Conservation (phyloP, 2,113 vertebrate genomes). For the Sturnus vulgaris region DNA sequence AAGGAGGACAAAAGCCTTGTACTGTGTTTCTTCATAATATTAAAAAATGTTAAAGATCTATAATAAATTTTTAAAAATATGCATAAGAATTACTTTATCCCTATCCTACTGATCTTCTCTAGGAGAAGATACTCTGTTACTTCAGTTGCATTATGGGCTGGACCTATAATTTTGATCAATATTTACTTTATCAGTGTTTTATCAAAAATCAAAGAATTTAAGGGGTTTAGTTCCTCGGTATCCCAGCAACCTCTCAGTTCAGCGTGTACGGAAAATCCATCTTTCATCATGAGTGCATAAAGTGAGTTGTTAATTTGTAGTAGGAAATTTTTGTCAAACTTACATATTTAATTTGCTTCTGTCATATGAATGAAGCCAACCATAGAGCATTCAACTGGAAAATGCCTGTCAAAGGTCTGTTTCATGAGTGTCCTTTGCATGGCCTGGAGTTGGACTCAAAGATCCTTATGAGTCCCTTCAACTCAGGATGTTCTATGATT, state of each 20-base stretch:
- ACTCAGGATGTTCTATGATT: neutral
- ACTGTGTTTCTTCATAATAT: neutral
- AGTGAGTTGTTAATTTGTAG: constrained; percentile 41
- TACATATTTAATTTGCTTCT: constrained; percentile 53
- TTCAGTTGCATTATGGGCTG: neutral
- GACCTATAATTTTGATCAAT: constrained; percentile 13
- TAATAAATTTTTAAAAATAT: neutral
- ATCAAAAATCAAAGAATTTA: constrained; percentile 32
- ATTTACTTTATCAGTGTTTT: constrained; percentile 55
- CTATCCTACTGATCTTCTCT: neutral
- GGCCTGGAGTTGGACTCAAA: neutral
- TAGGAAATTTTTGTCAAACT: constrained; percentile 14
- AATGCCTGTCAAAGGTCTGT: neutral
- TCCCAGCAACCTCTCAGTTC: constrained; percentile 50
- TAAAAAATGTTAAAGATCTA: neutral
- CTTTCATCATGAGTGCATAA: constrained; percentile 62
- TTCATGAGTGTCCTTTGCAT: neutral
- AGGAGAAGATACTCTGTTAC: neutral
- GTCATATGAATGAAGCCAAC: constrained; percentile 3
- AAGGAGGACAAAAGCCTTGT: neutral
- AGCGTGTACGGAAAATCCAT: constrained; percentile 10
- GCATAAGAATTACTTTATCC: neutral
- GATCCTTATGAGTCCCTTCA: neutral
- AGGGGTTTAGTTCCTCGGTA: constrained; percentile 7
- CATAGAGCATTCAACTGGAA: neutral